phyloP scores from a whole-genome alignment of 2,888 invertebrate species.

The Pelosia muscerda region DNA sequence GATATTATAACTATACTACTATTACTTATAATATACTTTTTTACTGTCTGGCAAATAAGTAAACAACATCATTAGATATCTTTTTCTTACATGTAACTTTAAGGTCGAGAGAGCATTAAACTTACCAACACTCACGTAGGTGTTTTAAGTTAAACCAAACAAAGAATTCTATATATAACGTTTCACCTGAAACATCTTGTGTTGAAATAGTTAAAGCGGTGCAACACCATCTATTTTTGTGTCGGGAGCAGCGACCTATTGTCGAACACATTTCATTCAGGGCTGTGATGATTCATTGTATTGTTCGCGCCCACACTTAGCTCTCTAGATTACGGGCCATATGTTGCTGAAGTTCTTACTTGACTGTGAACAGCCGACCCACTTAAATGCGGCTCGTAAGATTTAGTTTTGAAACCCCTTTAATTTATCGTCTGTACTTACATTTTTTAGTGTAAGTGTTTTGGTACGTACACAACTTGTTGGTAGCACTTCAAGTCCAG shows the following conservation, averaged over 20 bases:
- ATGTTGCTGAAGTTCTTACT: constrained; percentile 57
- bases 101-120: constrained; percentile 35
- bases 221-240: constrained; percentile 69
- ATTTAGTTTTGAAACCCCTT: constrained; percentile 56
- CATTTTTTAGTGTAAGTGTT: constrained; percentile 27
- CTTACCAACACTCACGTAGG: constrained; percentile 32
- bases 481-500: constrained; percentile 44
- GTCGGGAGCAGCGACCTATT: constrained; percentile 75
- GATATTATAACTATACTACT: neutral
- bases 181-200: constrained; percentile 60
- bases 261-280: constrained; percentile 74
- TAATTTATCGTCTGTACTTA: constrained; percentile 42
- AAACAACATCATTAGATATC: constrained; percentile 26
- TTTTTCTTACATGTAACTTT: constrained; percentile 24
- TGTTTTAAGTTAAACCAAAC: constrained; percentile 45
- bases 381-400: constrained; percentile 62
- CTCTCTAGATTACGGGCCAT: constrained; percentile 57
- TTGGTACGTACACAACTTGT: constrained; percentile 15
- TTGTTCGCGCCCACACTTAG: constrained; percentile 73
- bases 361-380: constrained; percentile 50
- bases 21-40: neutral
- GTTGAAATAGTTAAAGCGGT: constrained; percentile 62
- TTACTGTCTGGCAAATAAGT: neutral
- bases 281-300: constrained; percentile 75
- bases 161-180: constrained; percentile 39